phyloP scores from a whole-genome alignment of 2,797 vertebrate species.

The Miichthys miiuy region DNA sequence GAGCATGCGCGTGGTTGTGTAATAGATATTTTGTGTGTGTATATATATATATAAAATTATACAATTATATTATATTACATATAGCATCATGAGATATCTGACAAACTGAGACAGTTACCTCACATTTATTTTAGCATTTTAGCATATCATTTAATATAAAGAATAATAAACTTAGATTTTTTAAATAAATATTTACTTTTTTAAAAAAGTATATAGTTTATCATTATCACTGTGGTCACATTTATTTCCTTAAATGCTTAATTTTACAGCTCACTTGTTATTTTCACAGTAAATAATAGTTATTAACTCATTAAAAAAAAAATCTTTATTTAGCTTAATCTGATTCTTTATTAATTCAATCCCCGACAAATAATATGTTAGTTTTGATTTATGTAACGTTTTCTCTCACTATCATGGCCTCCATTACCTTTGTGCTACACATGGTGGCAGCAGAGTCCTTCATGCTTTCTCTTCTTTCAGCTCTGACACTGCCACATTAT shows the following conservation, averaged over 20 bases:
- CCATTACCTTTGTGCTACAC: slow-evolving; percentile 30
- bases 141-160: too few species aligned
- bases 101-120: neutral
- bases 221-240: neutral
- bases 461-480: slow-evolving; percentile 11
- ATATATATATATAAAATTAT: too few species aligned
- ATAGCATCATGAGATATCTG: neutral
- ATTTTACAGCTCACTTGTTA: too few species aligned
- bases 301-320: too few species aligned
- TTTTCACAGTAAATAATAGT: neutral
- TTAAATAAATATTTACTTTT: neutral
- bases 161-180: too few species aligned
- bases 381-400: neutral
- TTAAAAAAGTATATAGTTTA: neutral
- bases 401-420: neutral
- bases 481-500: neutral
- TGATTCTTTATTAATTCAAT: too few species aligned
- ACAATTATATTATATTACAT: too few species aligned
- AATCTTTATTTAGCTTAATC: too few species aligned
- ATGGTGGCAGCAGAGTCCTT: slow-evolving; percentile 71
- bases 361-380: neutral
- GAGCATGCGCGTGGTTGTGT: slow-evolving; percentile 37
- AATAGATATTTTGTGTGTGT: neutral
- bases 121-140: neutral
- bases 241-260: too few species aligned